phyloP scores from a whole-genome alignment of 2,113 vertebrate species.

The Campylomormyrus numenius region DNA sequence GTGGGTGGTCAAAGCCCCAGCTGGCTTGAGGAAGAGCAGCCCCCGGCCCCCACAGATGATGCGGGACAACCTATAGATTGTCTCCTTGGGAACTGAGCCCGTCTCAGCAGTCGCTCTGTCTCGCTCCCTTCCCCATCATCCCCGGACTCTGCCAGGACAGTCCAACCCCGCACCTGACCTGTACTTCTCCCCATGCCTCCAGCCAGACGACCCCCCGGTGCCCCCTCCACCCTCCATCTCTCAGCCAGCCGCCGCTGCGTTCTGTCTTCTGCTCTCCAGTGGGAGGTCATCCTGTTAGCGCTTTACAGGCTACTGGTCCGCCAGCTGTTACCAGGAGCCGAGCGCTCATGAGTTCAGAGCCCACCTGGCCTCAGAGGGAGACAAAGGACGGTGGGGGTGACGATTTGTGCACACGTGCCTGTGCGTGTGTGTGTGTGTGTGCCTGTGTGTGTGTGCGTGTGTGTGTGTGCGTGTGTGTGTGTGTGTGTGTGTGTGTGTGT shows the following conservation, averaged over 20 bases:
- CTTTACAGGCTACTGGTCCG: background rate
- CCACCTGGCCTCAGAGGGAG: background rate
- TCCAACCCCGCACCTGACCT: background rate
- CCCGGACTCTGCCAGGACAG: background rate
- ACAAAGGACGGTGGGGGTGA: background rate
- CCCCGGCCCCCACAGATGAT: background rate
- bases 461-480: slow-evolving; percentile 28
- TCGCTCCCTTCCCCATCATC: background rate
- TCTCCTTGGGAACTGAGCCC: background rate
- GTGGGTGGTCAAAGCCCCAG: background rate
- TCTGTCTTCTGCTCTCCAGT: background rate
- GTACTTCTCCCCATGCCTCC: background rate
- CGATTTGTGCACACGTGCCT: slow-evolving; percentile 17
- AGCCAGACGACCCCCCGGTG: background rate
- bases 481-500: slow-evolving; percentile 25
- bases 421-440: slow-evolving; percentile 37
- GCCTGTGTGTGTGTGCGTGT: slow-evolving; percentile 22
- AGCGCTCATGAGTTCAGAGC: background rate
- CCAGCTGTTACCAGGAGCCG: background rate
- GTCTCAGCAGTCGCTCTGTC: background rate
- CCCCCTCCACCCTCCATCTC: background rate
- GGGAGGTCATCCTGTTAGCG: background rate
- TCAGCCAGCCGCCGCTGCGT: background rate
- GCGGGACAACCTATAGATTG: slow-evolving; percentile 13
- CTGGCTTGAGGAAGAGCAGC: slow-evolving; percentile 1